phyloP scores from a whole-genome alignment of 1,140 invertebrate genomes.

The Aphelenchoides besseyi region DNA sequence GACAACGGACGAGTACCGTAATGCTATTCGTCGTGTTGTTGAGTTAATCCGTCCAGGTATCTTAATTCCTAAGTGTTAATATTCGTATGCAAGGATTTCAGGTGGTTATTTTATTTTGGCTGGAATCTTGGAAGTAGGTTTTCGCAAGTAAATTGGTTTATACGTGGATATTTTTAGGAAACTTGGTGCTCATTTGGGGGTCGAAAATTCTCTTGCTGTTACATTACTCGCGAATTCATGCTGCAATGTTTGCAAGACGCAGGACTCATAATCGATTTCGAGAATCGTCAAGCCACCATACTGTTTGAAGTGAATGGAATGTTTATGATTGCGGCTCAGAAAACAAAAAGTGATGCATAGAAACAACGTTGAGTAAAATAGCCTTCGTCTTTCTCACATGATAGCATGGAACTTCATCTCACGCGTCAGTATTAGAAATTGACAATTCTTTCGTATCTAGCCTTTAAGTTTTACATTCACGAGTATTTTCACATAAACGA shows the following conservation, averaged over 20 bases:
- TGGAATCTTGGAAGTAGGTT: too few relatives aligned
- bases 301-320: conserved; percentile 56
- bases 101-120: too few relatives aligned
- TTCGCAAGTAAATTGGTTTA: too few relatives aligned
- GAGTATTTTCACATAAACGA: not conserved
- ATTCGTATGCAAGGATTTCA: too few relatives aligned
- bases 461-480: not conserved
- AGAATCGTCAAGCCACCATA: conserved; percentile 20
- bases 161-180: conserved; percentile 58
- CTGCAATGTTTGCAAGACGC: conserved; percentile 45
- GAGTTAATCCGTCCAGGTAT: conserved; percentile 34
- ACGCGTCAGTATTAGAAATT: not conserved
- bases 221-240: conserved; percentile 55
- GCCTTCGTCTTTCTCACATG: not conserved
- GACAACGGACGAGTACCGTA: conserved; percentile 50
- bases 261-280: conserved; percentile 37
- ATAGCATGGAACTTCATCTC: too few relatives aligned
- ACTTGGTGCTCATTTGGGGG: conserved; percentile 58
- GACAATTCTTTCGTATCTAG: not conserved
- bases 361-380: not conserved
- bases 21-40: conserved; percentile 41
- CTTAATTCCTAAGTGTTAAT: too few relatives aligned
- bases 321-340: conserved; percentile 50
- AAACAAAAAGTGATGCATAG: too few relatives aligned
- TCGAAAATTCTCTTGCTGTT: conserved; percentile 56